Evolutionary conservation across 2,797 vertebrate species (phyloP).

Genomic region (Scomberomorus guttatus): DNA sequence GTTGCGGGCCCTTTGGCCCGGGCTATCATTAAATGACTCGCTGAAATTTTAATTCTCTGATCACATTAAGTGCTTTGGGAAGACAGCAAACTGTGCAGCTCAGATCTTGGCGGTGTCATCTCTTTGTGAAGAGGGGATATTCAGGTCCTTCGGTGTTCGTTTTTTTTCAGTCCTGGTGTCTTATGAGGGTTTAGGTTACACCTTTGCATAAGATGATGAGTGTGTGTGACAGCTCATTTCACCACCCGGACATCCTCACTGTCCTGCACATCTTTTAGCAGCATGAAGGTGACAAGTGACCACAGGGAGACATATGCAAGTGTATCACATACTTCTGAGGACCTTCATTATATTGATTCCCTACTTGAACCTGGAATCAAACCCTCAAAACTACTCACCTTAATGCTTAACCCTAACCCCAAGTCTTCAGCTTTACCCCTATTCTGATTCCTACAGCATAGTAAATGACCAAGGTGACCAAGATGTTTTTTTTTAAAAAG

Average conservation of each 20-base stretch:
- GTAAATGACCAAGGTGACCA: not conserved
- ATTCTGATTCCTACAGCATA: not conserved
- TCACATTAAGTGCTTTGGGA: slow-evolving; percentile 90
- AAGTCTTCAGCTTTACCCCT: not conserved
- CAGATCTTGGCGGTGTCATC: slow-evolving; percentile 85
- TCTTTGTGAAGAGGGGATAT: slow-evolving; percentile 77
- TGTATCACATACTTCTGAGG: slow-evolving; percentile 8
- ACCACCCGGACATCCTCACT: slow-evolving; percentile 70
- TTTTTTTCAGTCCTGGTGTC: slow-evolving; percentile 59
- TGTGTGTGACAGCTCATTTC: slow-evolving; percentile 75
- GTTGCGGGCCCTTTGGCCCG: slow-evolving; percentile 65
- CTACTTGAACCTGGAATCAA: not conserved
- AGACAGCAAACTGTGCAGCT: slow-evolving; percentile 85
- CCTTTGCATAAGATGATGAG: slow-evolving; percentile 71
- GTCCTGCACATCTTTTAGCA: slow-evolving; percentile 45
- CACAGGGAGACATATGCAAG: slow-evolving; percentile 1
- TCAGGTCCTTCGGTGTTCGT: slow-evolving; percentile 58
- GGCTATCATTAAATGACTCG: slow-evolving; percentile 84
- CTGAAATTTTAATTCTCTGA: slow-evolving; percentile 92
- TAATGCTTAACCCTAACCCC: not conserved
- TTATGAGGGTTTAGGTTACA: slow-evolving; percentile 81
- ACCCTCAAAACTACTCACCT: not conserved
- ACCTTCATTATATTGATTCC: not conserved
- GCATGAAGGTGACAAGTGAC: slow-evolving; percentile 63
- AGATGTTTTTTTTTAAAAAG: not conserved